These are phyloP conservation scores for Camponotus pennsylvanicus DNA, from an alignment of 1,140 invertebrate species.

Conservation along the genomic window DNA sequence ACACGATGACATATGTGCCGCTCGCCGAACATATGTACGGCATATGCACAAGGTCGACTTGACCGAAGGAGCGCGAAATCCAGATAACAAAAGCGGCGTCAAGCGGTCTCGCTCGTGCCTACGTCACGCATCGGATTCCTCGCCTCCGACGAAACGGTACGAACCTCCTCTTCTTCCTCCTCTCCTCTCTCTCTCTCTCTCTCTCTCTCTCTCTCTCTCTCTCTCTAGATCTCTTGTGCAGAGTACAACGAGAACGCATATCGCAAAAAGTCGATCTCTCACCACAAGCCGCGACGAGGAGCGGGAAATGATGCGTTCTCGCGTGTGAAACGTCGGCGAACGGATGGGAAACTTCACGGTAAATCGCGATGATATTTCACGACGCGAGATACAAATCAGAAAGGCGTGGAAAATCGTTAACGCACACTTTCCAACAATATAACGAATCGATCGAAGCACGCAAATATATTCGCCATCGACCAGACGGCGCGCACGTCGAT, in stretches of 20 bases:
- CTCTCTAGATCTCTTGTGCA: background rate
- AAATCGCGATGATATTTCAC: conserved; percentile 46
- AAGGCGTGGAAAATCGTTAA: conserved; percentile 27
- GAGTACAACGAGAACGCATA: background rate
- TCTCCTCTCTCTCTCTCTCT: too few relatives aligned
- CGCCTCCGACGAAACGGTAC: conserved; percentile 15
- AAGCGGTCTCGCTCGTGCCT: conserved; percentile 58
- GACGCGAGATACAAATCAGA: conserved; percentile 4
- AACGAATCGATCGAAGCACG: too few relatives aligned
- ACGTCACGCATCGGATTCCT: conserved; percentile 29
- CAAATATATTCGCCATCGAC: too few relatives aligned
- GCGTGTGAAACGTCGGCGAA: conserved; percentile 25
- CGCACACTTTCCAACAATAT: too few relatives aligned
- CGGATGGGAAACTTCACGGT: conserved; percentile 18
- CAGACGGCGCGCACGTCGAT: too few relatives aligned
- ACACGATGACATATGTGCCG: background rate
- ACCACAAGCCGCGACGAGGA: background rate
- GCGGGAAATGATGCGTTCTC: conserved; percentile 21
- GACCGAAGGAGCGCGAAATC: conserved; percentile 27
- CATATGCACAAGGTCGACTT: conserved; percentile 19
- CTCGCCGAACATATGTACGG: background rate
- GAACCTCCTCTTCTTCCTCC: too few relatives aligned
- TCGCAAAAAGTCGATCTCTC: conserved; percentile 24
- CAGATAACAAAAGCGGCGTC: conserved; percentile 67
- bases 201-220: background rate